Conservation (phyloP, 2,797 vertebrate species). For the Odontamblyopus rebecca region DNA sequence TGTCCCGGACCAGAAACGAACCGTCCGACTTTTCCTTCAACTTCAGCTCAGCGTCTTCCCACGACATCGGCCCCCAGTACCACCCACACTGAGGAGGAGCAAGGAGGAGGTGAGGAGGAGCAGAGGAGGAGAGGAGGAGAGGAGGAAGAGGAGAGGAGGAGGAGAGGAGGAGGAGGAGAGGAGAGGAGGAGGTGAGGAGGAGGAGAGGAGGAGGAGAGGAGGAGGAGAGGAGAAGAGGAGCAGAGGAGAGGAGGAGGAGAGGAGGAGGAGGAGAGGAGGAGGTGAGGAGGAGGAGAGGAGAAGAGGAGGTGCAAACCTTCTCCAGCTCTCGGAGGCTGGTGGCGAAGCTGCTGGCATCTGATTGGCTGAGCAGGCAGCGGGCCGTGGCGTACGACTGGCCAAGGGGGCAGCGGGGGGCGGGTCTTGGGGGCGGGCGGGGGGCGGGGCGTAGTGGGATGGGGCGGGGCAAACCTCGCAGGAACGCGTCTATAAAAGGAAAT, state of each 20-base stretch:
- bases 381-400: conserved; percentile 73
- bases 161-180: too few relatives aligned
- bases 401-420: conserved; percentile 74
- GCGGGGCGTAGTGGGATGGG: conserved; percentile 52
- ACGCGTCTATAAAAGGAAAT: conserved; percentile 58
- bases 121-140: too few relatives aligned
- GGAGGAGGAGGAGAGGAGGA: too few relatives aligned
- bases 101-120: neutral
- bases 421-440: conserved; percentile 47
- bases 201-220: accelerated
- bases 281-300: too few relatives aligned
- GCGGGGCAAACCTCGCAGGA: conserved; percentile 60
- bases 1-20: conserved; percentile 94
- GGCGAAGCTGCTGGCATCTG: conserved; percentile 84
- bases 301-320: conserved; percentile 73
- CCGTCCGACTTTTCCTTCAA: conserved; percentile 93
- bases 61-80: conserved; percentile 98
- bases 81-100: conserved; percentile 84
- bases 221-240: too few relatives aligned
- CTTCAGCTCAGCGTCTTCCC: conserved; percentile 98
- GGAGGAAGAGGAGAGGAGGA: too few relatives aligned
- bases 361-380: conserved; percentile 81
- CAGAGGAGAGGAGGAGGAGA: too few relatives aligned
- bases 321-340: conserved; percentile 88
- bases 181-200: too few relatives aligned